Evolutionary conservation across 2,113 vertebrate species (phyloP).

Genomic region (Rhinoptilus africanus): DNA sequence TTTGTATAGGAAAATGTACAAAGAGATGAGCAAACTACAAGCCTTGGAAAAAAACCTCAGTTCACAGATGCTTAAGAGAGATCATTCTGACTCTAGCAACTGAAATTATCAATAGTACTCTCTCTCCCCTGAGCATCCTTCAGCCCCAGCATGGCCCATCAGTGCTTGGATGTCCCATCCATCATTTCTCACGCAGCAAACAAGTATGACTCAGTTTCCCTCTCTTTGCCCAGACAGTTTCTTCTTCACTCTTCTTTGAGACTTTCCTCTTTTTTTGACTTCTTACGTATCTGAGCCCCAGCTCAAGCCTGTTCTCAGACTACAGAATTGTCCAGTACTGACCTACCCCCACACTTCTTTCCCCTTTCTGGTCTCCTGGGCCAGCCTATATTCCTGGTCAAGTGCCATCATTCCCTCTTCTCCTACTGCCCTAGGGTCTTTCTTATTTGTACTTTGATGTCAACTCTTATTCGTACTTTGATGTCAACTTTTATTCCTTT

Average conservation of each 20-base stretch:
- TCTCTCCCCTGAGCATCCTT: background rate
- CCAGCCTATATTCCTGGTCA: background rate
- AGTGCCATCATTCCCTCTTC: background rate
- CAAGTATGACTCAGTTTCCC: background rate
- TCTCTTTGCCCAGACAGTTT: background rate
- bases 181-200: background rate
- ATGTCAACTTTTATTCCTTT: background rate
- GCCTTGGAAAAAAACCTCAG: background rate
- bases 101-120: background rate
- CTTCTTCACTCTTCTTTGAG: background rate
- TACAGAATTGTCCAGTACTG: accelerated
- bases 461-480: background rate
- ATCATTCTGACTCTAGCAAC: background rate
- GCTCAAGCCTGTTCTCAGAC: background rate
- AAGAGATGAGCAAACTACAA: background rate
- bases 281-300: background rate
- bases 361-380: background rate
- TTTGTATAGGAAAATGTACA: background rate
- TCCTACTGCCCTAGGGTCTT: background rate
- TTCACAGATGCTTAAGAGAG: background rate
- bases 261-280: background rate
- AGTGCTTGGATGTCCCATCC: background rate
- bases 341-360: background rate
- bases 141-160: background rate
- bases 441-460: background rate